Percentiles rank a stretch among this genome's conserved stretches.
phyloP scores from a whole-genome alignment of 2,888 invertebrate genomes.

The Rhimphoctona megacephalus region DNA sequence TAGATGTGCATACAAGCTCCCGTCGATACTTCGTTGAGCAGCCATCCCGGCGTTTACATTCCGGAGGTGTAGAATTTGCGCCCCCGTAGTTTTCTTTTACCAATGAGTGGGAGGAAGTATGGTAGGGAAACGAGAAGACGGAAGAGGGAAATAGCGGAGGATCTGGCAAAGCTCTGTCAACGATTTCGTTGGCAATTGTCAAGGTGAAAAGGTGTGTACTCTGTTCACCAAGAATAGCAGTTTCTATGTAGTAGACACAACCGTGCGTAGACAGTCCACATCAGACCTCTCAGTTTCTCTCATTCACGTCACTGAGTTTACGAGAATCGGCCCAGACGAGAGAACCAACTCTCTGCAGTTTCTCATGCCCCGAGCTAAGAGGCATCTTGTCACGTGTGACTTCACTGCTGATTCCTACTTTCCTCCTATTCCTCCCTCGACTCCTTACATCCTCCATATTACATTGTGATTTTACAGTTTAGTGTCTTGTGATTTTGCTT shows the following conservation, averaged over 20 bases:
- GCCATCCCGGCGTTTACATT: constrained; percentile 47
- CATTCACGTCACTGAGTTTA: constrained; percentile 50
- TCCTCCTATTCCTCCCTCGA: neutral
- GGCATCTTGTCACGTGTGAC: constrained; percentile 53
- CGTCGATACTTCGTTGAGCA: constrained; percentile 36
- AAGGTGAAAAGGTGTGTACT: constrained; percentile 42
- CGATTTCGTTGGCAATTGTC: constrained; percentile 66
- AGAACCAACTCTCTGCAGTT: constrained; percentile 44
- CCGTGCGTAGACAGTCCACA: constrained; percentile 36
- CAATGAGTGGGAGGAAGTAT: constrained; percentile 2
- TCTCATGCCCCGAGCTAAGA: constrained; percentile 49
- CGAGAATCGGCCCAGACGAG: constrained; percentile 45
- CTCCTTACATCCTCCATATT: neutral
- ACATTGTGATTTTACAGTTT: constrained; percentile 6
- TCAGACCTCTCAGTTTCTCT: constrained; percentile 23
- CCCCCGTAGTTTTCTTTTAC: constrained; percentile 53
- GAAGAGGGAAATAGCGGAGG: constrained; percentile 50
- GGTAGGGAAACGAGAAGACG: constrained; percentile 26
- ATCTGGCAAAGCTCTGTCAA: constrained; percentile 65
- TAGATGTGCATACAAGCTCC: constrained; percentile 4
- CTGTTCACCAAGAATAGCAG: neutral
- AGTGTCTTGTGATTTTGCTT: neutral
- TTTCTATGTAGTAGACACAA: constrained; percentile 9
- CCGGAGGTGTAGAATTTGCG: constrained; percentile 44
- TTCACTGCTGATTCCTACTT: constrained; percentile 16